Conservation (phyloP, 2,888 invertebrate species). For the Heterodera filipjevi region DNA sequence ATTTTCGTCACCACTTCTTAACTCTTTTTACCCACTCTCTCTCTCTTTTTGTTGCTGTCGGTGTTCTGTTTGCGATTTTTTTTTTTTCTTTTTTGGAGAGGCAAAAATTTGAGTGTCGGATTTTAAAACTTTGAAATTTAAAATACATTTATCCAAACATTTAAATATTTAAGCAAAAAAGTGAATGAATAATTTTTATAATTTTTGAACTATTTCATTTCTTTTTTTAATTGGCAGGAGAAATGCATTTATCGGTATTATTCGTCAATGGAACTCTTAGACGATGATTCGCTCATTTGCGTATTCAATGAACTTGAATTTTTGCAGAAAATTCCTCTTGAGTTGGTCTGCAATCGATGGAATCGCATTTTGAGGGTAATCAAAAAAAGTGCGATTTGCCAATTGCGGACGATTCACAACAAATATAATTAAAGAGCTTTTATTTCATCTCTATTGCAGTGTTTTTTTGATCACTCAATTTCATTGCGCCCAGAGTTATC, state of each 20-base stretch:
- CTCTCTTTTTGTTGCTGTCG: not conserved
- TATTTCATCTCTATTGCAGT: no score
- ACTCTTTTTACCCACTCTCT: not conserved
- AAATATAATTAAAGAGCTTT: no score
- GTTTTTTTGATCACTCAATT: no score
- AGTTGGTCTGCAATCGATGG: constrained; percentile 52
- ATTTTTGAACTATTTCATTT: not conserved
- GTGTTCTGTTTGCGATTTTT: not conserved
- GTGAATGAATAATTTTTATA: no score
- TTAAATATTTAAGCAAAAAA: no score
- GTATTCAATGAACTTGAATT: constrained; percentile 45
- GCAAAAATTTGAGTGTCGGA: not conserved
- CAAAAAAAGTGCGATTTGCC: no score
- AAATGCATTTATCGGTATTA: not conserved
- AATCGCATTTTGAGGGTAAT: constrained; percentile 35
- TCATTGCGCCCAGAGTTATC: no score
- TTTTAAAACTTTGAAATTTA: not conserved
- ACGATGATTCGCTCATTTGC: constrained; percentile 40
- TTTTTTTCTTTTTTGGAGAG: not conserved
- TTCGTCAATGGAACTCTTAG: constrained; percentile 41
- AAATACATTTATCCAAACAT: no score
- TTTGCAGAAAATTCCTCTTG: constrained; percentile 48
- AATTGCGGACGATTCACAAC: no score
- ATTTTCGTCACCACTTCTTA: not conserved
- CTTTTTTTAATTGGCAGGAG: not conserved